Evolutionary conservation across 2,888 invertebrate genomes (phyloP), one percentile per base, ranked within the genome.

Genomic region (Caenorhabditis macrosperma): DNA sequence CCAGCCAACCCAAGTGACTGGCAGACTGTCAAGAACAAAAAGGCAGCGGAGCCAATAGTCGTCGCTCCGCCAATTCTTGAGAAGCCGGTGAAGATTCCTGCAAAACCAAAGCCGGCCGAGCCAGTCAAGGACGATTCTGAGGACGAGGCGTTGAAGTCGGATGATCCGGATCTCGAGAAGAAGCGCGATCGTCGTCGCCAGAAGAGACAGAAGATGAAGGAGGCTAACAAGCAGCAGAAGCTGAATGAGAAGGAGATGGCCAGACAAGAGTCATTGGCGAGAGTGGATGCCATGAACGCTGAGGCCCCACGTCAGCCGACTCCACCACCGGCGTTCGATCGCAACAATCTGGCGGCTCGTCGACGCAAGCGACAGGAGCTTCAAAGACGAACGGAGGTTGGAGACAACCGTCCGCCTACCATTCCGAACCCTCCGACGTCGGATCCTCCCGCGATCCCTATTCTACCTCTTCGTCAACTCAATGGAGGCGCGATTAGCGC

Each of bases 141-240:
- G 2, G 48, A 68, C n/a, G 74, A 64, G 0, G 74, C 20, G 7
- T 24, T 41, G 3, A 15, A 38, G 2, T 50, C 55, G 0, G 74
- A 74, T 24, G 64, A 74, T 15, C 50, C 64, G 15, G 74, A 74
- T 7, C 38, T 57, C 3, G 74, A 74, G 59, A 74, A 74, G 38
- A 64, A 44, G 12, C 48, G 74, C 3, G 38, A 59, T 30, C 38
- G 50, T n/a, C 35, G 64, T 2, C 57, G 74, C 2, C 30, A 28
- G 6, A 64, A 74, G n/a, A 46, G 64, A 9, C 72, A 72, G 17
- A 41, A 44, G 10, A 4, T 55, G 20, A 74, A 74, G 44, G 50
- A 64, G 22, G 59, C 26, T 1, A 57, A 59, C 12, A 35, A 48
- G 1, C 64, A 57, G 28, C 28, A 64, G 26, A 64, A 64, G 28